Conservation (phyloP, 1,140 invertebrate species). For the Globodera ellingtonae region DNA sequence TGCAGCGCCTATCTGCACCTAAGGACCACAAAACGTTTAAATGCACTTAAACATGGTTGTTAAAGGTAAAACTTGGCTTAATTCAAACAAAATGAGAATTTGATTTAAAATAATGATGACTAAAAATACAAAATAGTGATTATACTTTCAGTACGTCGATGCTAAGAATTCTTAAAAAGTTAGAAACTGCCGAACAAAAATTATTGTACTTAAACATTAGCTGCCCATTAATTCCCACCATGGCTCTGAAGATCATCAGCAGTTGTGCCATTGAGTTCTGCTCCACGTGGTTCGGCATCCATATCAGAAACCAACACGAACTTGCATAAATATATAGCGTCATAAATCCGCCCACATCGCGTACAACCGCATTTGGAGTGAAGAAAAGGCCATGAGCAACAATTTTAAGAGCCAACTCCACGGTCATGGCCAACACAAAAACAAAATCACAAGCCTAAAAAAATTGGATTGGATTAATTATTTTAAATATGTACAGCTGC, state of each 20-base stretch:
- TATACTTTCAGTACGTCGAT: too few species aligned
- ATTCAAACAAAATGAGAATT: too few species aligned
- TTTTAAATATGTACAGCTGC: background rate
- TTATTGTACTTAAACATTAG: too few species aligned
- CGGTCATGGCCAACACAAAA: slow-evolving; percentile 96
- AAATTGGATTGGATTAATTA: background rate
- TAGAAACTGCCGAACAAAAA: too few species aligned
- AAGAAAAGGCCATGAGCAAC: slow-evolving; percentile 96
- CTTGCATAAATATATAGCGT: slow-evolving; percentile 89
- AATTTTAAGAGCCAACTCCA: slow-evolving; percentile 94
- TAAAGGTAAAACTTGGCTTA: too few species aligned
- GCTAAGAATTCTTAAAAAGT: too few species aligned
- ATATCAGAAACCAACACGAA: slow-evolving; percentile 84
- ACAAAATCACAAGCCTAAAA: slow-evolving; percentile 83
- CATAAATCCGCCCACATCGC: slow-evolving; percentile 91
- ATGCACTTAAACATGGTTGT: too few species aligned
- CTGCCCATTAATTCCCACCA: slow-evolving; percentile 65
- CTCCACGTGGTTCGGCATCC: slow-evolving; percentile 90
- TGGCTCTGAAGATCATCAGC: slow-evolving; percentile 91
- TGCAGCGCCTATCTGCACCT: too few species aligned
- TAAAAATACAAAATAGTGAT: too few species aligned
- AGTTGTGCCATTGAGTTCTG: slow-evolving; percentile 89
- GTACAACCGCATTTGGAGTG: slow-evolving; percentile 96
- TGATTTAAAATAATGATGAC: too few species aligned
- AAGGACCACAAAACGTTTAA: too few species aligned